phyloP scores from a whole-genome alignment of 2,113 vertebrate species.

The Perca fluviatilis region DNA sequence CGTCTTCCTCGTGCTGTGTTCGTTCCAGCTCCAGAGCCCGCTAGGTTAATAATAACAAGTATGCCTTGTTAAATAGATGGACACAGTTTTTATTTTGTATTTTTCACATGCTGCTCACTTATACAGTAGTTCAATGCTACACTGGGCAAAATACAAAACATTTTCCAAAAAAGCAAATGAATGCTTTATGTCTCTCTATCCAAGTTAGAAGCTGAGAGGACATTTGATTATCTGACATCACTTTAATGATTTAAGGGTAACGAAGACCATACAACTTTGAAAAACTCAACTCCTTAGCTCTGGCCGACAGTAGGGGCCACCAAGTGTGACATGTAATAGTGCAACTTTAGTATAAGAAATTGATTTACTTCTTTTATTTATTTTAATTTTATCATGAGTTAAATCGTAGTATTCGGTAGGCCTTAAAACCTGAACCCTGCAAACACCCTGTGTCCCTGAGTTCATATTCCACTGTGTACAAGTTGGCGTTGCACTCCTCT shows the following conservation, averaged over 20 bases:
- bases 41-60: no score
- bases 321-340: background rate
- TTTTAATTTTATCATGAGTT: background rate
- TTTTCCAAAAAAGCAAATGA: background rate
- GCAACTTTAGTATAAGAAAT: background rate
- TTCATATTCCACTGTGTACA: constrained; percentile 61
- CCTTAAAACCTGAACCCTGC: constrained; percentile 8
- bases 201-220: no score
- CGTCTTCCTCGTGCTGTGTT: no score
- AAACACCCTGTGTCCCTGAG: constrained; percentile 40
- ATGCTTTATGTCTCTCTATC: background rate
- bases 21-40: no score
- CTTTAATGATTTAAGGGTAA: background rate
- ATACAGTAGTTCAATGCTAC: background rate
- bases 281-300: background rate
- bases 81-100: no score
- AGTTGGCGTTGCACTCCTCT: constrained; percentile 65
- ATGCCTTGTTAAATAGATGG: no score
- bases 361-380: background rate
- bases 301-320: background rate
- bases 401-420: background rate
- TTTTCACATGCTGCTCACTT: constrained; percentile 13
- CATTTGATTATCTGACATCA: background rate
- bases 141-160: background rate
- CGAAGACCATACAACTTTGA: background rate